A percentile compares a stretch with the other conserved stretches of the same genome.
phyloP scores from a whole-genome alignment of 2,113 vertebrate species.

The Columba livia region DNA sequence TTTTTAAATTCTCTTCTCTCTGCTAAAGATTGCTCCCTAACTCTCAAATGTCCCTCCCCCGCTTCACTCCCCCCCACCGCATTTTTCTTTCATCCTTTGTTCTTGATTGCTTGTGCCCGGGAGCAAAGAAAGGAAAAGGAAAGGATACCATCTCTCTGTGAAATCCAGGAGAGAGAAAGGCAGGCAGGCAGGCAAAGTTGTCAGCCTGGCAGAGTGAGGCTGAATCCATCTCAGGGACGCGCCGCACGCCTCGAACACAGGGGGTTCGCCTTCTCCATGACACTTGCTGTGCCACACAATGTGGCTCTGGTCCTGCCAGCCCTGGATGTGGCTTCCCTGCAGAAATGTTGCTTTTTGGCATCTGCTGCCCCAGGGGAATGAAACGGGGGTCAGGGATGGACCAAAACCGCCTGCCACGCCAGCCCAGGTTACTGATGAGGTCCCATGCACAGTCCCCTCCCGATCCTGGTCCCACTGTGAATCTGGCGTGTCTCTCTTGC shows the following conservation, averaged over 20 bases:
- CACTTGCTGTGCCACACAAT: neutral
- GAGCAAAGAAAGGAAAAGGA: conserved; percentile 64
- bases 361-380: neutral
- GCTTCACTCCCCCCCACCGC: neutral
- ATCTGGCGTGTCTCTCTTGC: rapidly evolving
- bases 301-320: neutral
- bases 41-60: conserved; percentile 62
- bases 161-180: conserved; percentile 44
- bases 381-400: neutral
- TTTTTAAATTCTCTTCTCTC: conserved; percentile 22
- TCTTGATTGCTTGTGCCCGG: conserved; percentile 67
- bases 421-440: neutral
- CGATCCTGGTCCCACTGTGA: neutral
- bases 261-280: conserved; percentile 8
- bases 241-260: neutral
- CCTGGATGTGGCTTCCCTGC: neutral
- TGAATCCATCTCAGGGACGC: conserved; percentile 23
- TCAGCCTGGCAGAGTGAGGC: conserved; percentile 44
- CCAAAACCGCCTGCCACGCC: rapidly evolving
- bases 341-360: neutral
- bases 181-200: conserved; percentile 56
- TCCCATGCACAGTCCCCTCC: rapidly evolving
- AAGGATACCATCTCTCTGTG: conserved; percentile 62
- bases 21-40: conserved; percentile 59
- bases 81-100: conserved; percentile 70